Conservation (phyloP, 2,888 invertebrate genomes). For the Microplitis deprimator region DNA sequence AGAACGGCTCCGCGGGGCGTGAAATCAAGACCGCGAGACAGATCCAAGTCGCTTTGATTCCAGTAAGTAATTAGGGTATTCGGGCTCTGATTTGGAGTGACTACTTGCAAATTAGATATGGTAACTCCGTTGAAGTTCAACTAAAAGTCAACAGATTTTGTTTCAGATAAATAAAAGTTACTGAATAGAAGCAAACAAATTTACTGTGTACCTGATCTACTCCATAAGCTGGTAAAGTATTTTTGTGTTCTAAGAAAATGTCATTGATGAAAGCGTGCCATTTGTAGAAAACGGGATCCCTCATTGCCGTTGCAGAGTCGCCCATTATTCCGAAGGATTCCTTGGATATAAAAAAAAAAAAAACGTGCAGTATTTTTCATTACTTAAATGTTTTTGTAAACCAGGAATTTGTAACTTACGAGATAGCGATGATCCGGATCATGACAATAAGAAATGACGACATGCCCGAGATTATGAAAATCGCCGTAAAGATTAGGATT, state of each 20-base stretch:
- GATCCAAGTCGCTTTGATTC: constrained; percentile 84
- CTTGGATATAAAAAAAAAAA: constrained; percentile 68
- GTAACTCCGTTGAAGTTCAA: constrained; percentile 78
- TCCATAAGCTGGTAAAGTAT: constrained; percentile 79
- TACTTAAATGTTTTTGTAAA: background rate
- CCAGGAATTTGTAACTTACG: constrained; percentile 69
- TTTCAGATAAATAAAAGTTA: background rate
- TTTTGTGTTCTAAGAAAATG: constrained; percentile 83
- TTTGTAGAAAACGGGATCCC: constrained; percentile 89
- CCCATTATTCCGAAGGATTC: constrained; percentile 88
- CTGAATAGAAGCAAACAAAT: constrained; percentile 24
- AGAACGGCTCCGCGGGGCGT: constrained; percentile 82
- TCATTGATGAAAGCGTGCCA: constrained; percentile 88
- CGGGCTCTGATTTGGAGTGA: constrained; percentile 70
- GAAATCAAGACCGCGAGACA: constrained; percentile 88
- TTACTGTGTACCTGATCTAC: background rate
- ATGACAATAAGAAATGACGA: constrained; percentile 83
- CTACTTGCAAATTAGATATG: constrained; percentile 75
- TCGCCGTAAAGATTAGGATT: constrained; percentile 84
- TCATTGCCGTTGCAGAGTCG: constrained; percentile 87
- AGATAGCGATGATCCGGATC: constrained; percentile 85
- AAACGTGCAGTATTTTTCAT: background rate
- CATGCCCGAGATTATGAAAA: constrained; percentile 87
- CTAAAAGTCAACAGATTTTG: constrained; percentile 65
- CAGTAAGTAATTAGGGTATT: constrained; percentile 82